A percentile compares a stretch with the other conserved stretches of the same genome.
phyloP scores from a whole-genome alignment of 64 coral and sea anemone genomes.

The Montipora efflorescens region DNA sequence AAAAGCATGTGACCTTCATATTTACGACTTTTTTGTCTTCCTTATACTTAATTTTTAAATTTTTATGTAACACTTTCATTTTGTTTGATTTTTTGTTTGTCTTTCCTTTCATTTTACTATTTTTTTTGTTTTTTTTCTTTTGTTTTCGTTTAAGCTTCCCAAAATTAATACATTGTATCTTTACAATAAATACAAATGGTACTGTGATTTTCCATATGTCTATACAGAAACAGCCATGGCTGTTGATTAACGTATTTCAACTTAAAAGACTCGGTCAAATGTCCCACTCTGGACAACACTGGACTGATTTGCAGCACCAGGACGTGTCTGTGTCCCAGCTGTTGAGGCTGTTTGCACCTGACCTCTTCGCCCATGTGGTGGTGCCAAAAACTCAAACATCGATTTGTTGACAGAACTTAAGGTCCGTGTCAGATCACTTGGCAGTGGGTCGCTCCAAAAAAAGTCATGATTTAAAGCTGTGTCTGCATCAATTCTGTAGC shows the following conservation, averaged over 20 bases:
- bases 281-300: constrained; percentile 60
- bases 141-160: background rate
- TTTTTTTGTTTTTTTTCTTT: constrained; percentile 37
- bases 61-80: background rate
- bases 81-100: constrained; percentile 30
- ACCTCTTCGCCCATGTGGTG: constrained; percentile 77
- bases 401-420: constrained; percentile 85
- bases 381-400: constrained; percentile 98
- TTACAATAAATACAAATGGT: constrained; percentile 18
- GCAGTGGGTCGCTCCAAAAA: constrained; percentile 99
- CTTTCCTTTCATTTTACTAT: constrained; percentile 57
- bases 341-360: constrained; percentile 24
- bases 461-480: constrained; percentile 96
- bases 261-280: constrained; percentile 78
- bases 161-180: background rate
- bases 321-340: constrained; percentile 23
- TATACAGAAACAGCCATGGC: background rate
- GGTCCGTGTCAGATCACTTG: constrained; percentile 87
- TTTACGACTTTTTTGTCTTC: constrained; percentile 40
- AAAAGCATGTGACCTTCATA: constrained; percentile 63
- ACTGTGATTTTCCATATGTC: constrained; percentile 1
- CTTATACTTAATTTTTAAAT: constrained; percentile 19
- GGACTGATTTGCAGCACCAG: constrained; percentile 26
- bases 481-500: constrained; percentile 91
- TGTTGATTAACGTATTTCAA: constrained; percentile 22